Evolutionary conservation across 2,888 invertebrate genomes (phyloP), one percentile per base, ranked within the genome.

Genomic region (Pristionchus maxplancki): DNA sequence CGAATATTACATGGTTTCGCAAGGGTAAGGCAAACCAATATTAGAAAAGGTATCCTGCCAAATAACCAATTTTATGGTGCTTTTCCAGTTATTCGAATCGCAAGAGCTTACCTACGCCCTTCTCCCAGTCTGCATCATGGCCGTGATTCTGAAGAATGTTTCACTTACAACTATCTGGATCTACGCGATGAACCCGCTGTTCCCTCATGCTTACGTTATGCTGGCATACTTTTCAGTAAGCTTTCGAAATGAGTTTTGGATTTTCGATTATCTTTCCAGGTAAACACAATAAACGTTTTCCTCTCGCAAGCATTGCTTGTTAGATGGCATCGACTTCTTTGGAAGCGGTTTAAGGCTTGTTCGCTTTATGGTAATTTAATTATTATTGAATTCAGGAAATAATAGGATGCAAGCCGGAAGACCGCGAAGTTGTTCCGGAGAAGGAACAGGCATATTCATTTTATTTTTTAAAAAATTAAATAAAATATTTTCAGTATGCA

Each of bases 31-130:
- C 4, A 50, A 20, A 50, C 50, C 20, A 50, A 1, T 50, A 17
- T 20, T 50, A 15, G 17, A 15, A 48, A 50, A 15, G 50, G 17
- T 17, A 9, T 13, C 20, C 50, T 20, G 3, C 9, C 9, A 58
- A n/a, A 24, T 58, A 24, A n/a, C 58, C 24, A 24, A 58, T 8
- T 58, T 8, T 2, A 2, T 17, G 53, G 17, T 20, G 20, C 50
- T 20, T 74, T 44, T 78, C 11, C 28, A 78, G 78, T 28, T 78
- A 9, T 78, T 78, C 28, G 78, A 78, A 24, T 78, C 78, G 28
- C 78, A 78, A 78, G 78, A 78, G 28, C 78, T 78, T 34, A 78
- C 78, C 1, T 78, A 28, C 44, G 78, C 78, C 5, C 44, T 78
- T 0, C 78, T 78, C 13, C 78, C 78, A n/a, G 78, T 78, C 0